These are phyloP conservation scores for Caenorhabditis brenneri DNA, from an alignment of 1,140 invertebrate species.

Conservation along the genomic window DNA sequence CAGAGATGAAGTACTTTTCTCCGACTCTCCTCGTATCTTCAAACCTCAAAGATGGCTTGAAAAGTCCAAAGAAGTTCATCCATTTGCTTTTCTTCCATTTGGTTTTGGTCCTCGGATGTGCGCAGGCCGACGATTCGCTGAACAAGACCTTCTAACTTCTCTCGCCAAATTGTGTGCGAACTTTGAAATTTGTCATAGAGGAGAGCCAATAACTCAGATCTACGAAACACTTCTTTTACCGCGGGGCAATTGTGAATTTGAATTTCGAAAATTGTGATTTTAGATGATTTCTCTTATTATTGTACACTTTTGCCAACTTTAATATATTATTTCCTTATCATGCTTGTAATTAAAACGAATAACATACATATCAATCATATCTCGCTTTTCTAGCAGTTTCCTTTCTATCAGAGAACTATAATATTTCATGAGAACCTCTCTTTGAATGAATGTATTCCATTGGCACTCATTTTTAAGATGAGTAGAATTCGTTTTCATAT, in stretches of 20 bases:
- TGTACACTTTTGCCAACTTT: no score
- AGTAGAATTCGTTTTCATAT: no score
- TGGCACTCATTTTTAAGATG: no score
- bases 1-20: slow-evolving; percentile 79
- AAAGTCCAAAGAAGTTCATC: slow-evolving; percentile 72
- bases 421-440: no score
- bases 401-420: no score
- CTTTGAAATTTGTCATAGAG: slow-evolving; percentile 70
- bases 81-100: slow-evolving; percentile 83
- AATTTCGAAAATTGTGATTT: slow-evolving; percentile 42
- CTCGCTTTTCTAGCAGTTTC: no score
- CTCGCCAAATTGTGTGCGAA: slow-evolving; percentile 73
- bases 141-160: slow-evolving; percentile 72
- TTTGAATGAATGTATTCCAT: no score
- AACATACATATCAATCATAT: no score
- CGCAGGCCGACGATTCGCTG: slow-evolving; percentile 73
- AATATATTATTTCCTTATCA: no score
- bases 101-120: slow-evolving; percentile 79
- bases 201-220: slow-evolving; percentile 64
- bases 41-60: slow-evolving; percentile 83
- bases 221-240: slow-evolving; percentile 71
- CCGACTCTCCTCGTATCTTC: slow-evolving; percentile 77
- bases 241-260: slow-evolving; percentile 61
- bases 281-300: no score
- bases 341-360: no score